These are phyloP conservation scores for Arctocebus calabarensis DNA, from an alignment of 2,797 vertebrate genomes.

Conservation along the genomic window DNA sequence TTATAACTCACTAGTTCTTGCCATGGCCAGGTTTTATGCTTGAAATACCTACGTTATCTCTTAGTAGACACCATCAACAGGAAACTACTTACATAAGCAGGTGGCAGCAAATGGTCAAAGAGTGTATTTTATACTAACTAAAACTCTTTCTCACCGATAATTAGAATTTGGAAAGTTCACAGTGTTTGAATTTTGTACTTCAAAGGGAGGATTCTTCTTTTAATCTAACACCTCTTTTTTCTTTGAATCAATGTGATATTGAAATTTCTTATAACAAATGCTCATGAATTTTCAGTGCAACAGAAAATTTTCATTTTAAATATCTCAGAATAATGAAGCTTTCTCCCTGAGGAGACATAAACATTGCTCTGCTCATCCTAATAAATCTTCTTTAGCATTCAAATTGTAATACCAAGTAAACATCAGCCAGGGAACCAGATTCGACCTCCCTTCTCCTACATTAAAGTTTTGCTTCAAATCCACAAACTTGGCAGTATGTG, in stretches of 20 bases:
- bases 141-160: slow-evolving; percentile 49
- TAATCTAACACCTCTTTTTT: slow-evolving; percentile 49
- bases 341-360: slow-evolving; percentile 44
- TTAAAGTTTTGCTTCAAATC: slow-evolving; percentile 60
- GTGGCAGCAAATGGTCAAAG: slow-evolving; percentile 10
- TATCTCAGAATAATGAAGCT: slow-evolving; percentile 63
- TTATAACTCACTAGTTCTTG: slow-evolving; percentile 54
- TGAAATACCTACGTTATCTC: slow-evolving; percentile 11
- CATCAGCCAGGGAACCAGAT: slow-evolving; percentile 9
- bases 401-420: slow-evolving; percentile 47
- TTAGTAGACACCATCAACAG: slow-evolving; percentile 45
- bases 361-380: slow-evolving; percentile 29
- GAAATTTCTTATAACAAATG: slow-evolving; percentile 63
- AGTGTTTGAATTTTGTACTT: slow-evolving; percentile 32
- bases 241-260: slow-evolving; percentile 39
- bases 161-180: slow-evolving; percentile 16
- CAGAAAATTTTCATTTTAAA: slow-evolving; percentile 56
- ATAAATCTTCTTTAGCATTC: slow-evolving; percentile 35
- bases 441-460: slow-evolving; percentile 51
- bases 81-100: background rate
- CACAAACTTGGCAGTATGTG: slow-evolving; percentile 44
- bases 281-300: slow-evolving; percentile 58
- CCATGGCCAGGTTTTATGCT: slow-evolving; percentile 25
- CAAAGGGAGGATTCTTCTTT: slow-evolving; percentile 31
- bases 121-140: background rate